Conservation (phyloP, 2,888 invertebrate genomes). For the Pachliopta kotzebuea region DNA sequence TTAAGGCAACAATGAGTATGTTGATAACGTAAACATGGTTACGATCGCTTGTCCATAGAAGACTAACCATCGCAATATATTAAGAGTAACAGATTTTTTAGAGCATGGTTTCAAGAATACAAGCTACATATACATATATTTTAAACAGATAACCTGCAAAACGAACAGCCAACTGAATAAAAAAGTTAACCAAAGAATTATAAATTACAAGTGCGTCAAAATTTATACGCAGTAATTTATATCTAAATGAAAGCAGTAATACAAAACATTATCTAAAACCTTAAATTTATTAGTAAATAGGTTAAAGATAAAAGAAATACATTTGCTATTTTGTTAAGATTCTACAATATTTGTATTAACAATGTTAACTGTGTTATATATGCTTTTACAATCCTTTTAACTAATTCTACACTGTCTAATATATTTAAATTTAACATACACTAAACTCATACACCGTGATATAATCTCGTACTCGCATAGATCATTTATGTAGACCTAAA, state of each 20-base stretch:
- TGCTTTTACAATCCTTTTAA: neutral
- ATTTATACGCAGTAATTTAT: neutral
- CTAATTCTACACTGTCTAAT: neutral
- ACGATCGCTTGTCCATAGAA: neutral
- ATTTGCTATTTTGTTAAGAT: neutral
- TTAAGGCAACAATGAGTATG: constrained; percentile 50
- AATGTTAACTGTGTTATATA: constrained; percentile 1
- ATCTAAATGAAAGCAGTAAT: neutral
- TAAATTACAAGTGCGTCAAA: neutral
- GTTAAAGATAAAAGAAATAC: neutral
- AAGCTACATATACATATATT: no score
- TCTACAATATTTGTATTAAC: neutral
- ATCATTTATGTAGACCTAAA: neutral
- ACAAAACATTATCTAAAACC: neutral
- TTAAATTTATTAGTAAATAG: neutral
- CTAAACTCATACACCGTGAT: neutral
- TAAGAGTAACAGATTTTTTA: no score
- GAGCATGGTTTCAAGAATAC: no score
- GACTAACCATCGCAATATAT: neutral
- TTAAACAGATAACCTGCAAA: no score
- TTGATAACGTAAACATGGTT: neutral
- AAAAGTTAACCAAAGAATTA: neutral
- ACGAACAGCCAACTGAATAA: neutral
- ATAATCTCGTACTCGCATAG: neutral
- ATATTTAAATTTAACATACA: neutral